Base-by-base conservation (phyloP, 2,797 vertebrate genomes). In the Helostoma temminkii region DNA sequence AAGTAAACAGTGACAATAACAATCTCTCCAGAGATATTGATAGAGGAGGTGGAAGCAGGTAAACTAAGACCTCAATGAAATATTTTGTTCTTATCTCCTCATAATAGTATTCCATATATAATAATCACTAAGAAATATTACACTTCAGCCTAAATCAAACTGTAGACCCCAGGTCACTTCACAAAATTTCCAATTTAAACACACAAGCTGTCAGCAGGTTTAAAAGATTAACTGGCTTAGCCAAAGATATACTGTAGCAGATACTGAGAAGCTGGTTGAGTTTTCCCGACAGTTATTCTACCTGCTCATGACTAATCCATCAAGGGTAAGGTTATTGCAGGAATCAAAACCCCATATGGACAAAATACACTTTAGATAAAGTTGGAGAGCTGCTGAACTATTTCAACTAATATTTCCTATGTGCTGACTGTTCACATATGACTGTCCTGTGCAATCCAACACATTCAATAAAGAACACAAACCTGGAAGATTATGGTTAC, bases 261-360 rank as follows among this genome's bases (percentile, higher is more conserved):
- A 56, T 16, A 45, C 34, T 24, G 15, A 63, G 34, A 49, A 34
- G 24, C 55, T 30, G 67, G 54, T 79, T 46, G 22, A 37, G 32
- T 65, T 74, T n/a, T 46, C 52, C 60, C 50, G 18, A 32, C 25
- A n/a, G 58, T 62, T 45, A 47, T 15, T 66, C 7, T 39, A 30
- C 32, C 63, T 22, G 19, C 15, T 34, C 16, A 34, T 36, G 3
- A 61, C 9, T 64, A 74, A 82, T 74, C 65, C 64, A 66, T 42
- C 37, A 68, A 68, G 64, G 49, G 60, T 58, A 39, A 81, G 24
- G 36, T 58, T 45, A 71, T 6, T n/a, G 22, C 3, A 25, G 7
- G 15, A 30, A 54, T 12, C 41, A 56, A 18, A 42, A 30, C 48
- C 42, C 36, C 25, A 65, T 12, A 16, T 32, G 8, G 34, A 50